Evolutionary conservation across 2,113 vertebrate species (phyloP), one percentile per base, ranked within the genome.

Genomic region (Poecilia latipinna): DNA sequence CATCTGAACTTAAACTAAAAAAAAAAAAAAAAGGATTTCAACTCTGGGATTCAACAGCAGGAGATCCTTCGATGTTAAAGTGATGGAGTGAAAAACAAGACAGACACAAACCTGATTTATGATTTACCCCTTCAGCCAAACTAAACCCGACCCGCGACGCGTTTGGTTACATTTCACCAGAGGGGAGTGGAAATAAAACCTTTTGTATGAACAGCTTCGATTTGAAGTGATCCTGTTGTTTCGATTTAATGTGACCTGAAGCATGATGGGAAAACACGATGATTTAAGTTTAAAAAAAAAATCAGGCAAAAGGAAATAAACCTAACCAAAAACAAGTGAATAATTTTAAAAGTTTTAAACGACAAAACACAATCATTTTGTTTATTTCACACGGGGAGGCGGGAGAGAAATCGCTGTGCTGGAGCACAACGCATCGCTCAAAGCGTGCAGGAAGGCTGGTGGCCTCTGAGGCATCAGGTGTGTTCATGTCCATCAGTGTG

Each of bases 391-490:
- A 63, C 8, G 39, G 37, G 4, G 69, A 29, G 29, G 29, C 29
- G 29, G 29, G 29, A 35, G 35, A 35, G 44, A 15, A 33, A 61
- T 10, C 12, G 12, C 22, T 64, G 32, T 26, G 67, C 31, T 8
- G 13, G 39, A 74, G n/a, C 35, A 62, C 15, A 44, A 62, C 15
- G 0, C 26, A 75, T 61, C 48, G 75, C 60, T 72, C 37, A 66
- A 66, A 42, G 42, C 37, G 15, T 31, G 51, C 1, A 37, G 51
- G 2, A 37, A 28, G 2, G 81, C 77, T 24, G 75, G 61, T 68
- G 75, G 76, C 69, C 71, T 73, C 64, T 12, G 72, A 82, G 89
- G 83, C 90, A 91, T 82, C 80, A 63, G 44, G 87, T 87, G 90
- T 10, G 65, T 82, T 35, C 62, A 6, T 80, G 86, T 88, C 75